Conservation (phyloP, 2,797 vertebrate genomes). For the Dendrocincla fuliginosa region DNA sequence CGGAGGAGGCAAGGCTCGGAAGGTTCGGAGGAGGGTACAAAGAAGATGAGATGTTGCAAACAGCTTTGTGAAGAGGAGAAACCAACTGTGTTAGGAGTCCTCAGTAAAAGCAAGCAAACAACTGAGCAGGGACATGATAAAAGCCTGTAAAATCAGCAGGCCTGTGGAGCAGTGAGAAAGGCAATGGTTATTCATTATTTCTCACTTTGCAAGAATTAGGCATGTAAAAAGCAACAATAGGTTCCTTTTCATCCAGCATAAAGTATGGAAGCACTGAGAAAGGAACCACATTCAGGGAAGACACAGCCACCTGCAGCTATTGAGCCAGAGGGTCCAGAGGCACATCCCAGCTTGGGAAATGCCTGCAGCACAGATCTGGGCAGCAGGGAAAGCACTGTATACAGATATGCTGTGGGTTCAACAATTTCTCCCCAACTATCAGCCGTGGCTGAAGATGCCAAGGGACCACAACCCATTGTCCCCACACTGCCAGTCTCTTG, state of each 20-base stretch:
- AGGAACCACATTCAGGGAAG: not conserved
- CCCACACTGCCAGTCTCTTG: not conserved
- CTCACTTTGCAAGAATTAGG: not conserved
- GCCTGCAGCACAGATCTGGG: not conserved
- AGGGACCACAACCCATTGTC: not conserved
- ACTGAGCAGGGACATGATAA: not conserved
- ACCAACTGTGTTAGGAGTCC: not conserved
- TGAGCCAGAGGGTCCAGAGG: not conserved
- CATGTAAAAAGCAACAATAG: not conserved
- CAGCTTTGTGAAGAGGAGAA: not conserved
- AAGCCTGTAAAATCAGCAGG: not conserved
- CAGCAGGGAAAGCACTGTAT: fast-evolving
- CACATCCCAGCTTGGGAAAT: not conserved
- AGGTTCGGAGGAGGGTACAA: not conserved
- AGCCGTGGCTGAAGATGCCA: not conserved
- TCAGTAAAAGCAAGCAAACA: not conserved
- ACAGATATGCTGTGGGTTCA: fast-evolving
- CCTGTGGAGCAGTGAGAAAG: not conserved
- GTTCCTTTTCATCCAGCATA: not conserved
- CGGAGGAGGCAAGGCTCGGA: not conserved
- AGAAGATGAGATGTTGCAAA: not conserved
- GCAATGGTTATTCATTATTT: not conserved
- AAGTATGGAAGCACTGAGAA: not conserved
- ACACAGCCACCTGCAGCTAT: not conserved
- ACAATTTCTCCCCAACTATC: not conserved